phyloP scores from a whole-genome alignment of 2,113 vertebrate species.

The Theristicus caerulescens region DNA sequence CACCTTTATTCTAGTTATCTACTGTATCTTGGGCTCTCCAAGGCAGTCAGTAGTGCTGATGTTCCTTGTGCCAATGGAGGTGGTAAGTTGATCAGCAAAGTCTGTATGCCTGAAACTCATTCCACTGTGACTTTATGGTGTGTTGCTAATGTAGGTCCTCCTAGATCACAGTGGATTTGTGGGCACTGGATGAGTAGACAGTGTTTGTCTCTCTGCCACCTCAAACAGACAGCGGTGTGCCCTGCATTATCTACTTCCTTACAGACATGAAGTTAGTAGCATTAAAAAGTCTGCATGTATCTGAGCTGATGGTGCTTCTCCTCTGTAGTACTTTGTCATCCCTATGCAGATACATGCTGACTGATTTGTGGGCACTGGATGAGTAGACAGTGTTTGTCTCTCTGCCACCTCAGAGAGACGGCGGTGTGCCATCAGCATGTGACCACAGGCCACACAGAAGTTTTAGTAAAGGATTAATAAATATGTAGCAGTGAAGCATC shows the following conservation, averaged over 20 bases:
- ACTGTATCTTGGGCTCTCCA: neutral
- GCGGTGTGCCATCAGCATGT: too few relatives aligned
- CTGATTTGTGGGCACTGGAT: neutral
- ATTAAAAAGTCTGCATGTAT: neutral
- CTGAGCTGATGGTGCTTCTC: neutral
- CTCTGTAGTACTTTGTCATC: neutral
- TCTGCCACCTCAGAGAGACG: neutral
- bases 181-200: neutral
- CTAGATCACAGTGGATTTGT: neutral
- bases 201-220: neutral
- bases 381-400: too few relatives aligned
- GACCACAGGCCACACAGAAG: neutral
- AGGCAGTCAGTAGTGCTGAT: neutral
- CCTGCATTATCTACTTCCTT: neutral
- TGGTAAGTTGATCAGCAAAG: neutral
- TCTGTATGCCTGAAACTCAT: neutral
- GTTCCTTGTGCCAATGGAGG: neutral
- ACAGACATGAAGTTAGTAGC: neutral
- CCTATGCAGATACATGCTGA: neutral
- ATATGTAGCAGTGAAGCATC: neutral
- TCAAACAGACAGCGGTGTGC: fast-evolving
- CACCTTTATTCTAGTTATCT: neutral
- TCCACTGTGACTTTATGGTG: neutral
- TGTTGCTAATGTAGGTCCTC: neutral
- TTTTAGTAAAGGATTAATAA: neutral